These are phyloP conservation scores for Herpailurus yagouaroundi DNA, from an alignment of 2,113 vertebrate species.

Conservation along the genomic window DNA sequence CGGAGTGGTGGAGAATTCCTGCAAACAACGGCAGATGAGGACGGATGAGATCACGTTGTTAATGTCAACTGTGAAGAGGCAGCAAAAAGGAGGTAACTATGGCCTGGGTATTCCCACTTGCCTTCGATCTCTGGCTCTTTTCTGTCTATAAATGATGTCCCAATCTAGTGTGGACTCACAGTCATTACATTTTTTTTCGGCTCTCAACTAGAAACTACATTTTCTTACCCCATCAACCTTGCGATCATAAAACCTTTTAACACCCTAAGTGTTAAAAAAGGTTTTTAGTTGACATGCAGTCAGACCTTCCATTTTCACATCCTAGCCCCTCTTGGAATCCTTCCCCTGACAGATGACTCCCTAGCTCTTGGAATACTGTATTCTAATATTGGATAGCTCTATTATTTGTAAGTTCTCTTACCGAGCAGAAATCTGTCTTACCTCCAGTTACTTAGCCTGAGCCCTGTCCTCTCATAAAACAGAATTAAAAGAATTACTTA, in stretches of 20 bases:
- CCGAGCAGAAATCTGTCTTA: not conserved
- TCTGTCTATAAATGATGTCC: not conserved
- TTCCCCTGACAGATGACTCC: not conserved
- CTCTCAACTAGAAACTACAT: not conserved
- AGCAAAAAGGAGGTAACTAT: not conserved
- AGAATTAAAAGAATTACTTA: conserved; percentile 37
- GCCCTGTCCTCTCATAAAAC: not conserved
- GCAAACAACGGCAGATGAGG: not conserved
- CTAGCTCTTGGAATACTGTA: not conserved
- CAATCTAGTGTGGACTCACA: not conserved
- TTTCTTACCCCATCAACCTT: not conserved
- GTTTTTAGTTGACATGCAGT: not conserved
- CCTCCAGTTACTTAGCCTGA: not conserved
- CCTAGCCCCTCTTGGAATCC: not conserved
- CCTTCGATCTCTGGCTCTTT: not conserved
- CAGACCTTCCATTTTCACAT: not conserved
- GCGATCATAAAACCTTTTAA: not conserved
- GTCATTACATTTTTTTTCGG: not conserved
- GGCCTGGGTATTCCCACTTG: not conserved
- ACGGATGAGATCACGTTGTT: too few relatives aligned
- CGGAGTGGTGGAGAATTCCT: not conserved
- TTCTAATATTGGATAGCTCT: not conserved
- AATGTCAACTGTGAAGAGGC: not conserved
- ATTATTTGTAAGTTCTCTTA: not conserved
- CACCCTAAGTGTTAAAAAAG: not conserved